These are phyloP conservation scores for Campodea augens DNA, from an alignment of 1,140 invertebrate species.

Conservation along the genomic window DNA sequence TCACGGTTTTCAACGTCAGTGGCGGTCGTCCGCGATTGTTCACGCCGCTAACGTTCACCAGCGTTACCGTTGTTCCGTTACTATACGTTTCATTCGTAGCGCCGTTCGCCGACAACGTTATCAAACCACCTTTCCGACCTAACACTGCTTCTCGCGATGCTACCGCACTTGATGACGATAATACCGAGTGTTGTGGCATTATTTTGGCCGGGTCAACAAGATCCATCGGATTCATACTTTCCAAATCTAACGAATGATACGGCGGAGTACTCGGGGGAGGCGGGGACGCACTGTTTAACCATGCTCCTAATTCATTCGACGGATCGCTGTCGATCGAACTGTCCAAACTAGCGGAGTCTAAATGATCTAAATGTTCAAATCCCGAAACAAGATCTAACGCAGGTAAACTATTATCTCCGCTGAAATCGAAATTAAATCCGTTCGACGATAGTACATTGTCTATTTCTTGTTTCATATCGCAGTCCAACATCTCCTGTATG, in stretches of 20 bases:
- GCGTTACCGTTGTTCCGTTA: too few relatives aligned
- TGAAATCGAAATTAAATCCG: conserved; percentile 36
- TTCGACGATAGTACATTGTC: conserved; percentile 47
- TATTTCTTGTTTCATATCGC: conserved; percentile 62
- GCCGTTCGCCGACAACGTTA: too few relatives aligned
- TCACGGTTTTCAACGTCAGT: conserved; percentile 4
- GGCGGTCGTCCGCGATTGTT: conserved; percentile 1
- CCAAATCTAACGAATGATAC: background rate
- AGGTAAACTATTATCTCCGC: conserved; percentile 25
- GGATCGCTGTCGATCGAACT: conserved; percentile 1
- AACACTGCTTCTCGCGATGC: too few relatives aligned
- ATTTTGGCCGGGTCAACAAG: background rate
- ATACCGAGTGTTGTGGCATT: too few relatives aligned
- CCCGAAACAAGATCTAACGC: conserved; percentile 12
- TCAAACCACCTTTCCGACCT: conserved; percentile 7
- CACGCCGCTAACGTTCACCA: too few relatives aligned
- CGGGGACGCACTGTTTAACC: background rate
- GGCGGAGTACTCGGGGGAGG: background rate
- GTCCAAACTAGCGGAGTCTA: conserved; percentile 11
- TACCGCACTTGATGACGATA: too few relatives aligned
- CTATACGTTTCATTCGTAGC: too few relatives aligned
- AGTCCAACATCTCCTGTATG: conserved; percentile 45
- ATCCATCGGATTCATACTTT: conserved; percentile 3
- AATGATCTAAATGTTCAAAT: conserved; percentile 18
- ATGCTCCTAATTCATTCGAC: background rate